phyloP scores from a whole-genome alignment of 30 jellyfish, hydroid and myxozoan genomes.

The Haliclystus octoradiatus region DNA sequence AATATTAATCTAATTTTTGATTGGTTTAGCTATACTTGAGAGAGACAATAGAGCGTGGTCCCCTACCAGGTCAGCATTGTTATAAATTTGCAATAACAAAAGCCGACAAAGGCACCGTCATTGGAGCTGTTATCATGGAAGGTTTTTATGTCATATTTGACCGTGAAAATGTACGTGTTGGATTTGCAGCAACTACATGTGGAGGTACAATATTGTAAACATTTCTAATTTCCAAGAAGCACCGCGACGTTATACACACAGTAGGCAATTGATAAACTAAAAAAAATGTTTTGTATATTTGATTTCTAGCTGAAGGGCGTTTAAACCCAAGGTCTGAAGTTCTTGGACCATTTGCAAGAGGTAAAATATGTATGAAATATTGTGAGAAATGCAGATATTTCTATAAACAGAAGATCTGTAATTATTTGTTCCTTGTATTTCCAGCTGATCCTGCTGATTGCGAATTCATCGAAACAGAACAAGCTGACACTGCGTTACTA shows the following conservation, averaged over 20 bases:
- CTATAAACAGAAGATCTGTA: too few species aligned
- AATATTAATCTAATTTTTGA: too few species aligned
- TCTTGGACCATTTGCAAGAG: constrained; percentile 88
- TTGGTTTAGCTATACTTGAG: constrained; percentile 86
- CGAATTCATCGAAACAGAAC: constrained; percentile 96
- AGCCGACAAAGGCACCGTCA: constrained; percentile 98
- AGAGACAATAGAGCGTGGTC: constrained; percentile 95
- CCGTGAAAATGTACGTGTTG: constrained; percentile 96
- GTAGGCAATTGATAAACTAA: too few species aligned
- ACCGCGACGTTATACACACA: background rate
- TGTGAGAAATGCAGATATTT: too few species aligned
- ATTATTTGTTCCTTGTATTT: too few species aligned
- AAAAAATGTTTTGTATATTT: too few species aligned
- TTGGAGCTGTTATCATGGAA: constrained; percentile 99
- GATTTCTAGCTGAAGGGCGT: constrained; percentile 86
- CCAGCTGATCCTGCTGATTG: constrained; percentile 96
- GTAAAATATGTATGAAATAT: constrained; percentile 18
- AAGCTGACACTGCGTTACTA: constrained; percentile 90
- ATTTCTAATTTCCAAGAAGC: background rate
- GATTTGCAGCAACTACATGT: constrained; percentile 99
- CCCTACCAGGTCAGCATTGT: constrained; percentile 97
- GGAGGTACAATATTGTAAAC: constrained; percentile 54
- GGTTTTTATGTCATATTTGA: constrained; percentile 99
- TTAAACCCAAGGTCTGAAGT: constrained; percentile 96
- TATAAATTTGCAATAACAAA: constrained; percentile 96